These are phyloP conservation scores for Montipora cactus DNA, from an alignment of 64 coral and sea anemone species.

Conservation along the genomic window DNA sequence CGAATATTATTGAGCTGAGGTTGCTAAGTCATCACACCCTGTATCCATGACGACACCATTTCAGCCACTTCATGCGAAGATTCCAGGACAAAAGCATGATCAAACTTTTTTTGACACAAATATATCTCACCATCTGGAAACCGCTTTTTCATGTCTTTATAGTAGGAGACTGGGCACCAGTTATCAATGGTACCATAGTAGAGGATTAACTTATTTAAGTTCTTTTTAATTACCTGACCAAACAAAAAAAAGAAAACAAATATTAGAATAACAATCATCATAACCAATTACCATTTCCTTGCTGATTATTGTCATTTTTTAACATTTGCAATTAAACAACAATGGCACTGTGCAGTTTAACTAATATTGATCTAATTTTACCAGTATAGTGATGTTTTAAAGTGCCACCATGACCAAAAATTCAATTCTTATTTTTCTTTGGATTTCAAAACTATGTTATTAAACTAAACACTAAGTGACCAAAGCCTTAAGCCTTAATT, in stretches of 20 bases:
- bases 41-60: constrained; percentile 86
- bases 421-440: too few species aligned
- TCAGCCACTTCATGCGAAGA: constrained; percentile 82
- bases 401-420: too few species aligned
- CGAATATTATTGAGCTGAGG: neutral
- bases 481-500: too few species aligned
- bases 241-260: neutral
- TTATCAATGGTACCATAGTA: constrained; percentile 93
- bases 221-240: constrained; percentile 76
- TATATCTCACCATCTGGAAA: constrained; percentile 93
- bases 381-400: too few species aligned
- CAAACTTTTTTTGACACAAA: constrained; percentile 83
- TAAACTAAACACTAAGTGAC: too few species aligned
- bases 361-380: too few species aligned
- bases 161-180: constrained; percentile 91
- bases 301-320: too few species aligned
- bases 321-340: too few species aligned
- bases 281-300: too few species aligned
- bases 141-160: constrained; percentile 74
- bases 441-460: too few species aligned
- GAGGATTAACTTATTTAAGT: constrained; percentile 87
- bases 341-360: too few species aligned
- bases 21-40: neutral
- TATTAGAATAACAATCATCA: too few species aligned
- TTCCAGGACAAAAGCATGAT: constrained; percentile 92